A percentile compares a stretch with the other conserved stretches of the same genome.
Conservation (phyloP, 2,888 invertebrate genomes). For the Xylophagus ater region DNA sequence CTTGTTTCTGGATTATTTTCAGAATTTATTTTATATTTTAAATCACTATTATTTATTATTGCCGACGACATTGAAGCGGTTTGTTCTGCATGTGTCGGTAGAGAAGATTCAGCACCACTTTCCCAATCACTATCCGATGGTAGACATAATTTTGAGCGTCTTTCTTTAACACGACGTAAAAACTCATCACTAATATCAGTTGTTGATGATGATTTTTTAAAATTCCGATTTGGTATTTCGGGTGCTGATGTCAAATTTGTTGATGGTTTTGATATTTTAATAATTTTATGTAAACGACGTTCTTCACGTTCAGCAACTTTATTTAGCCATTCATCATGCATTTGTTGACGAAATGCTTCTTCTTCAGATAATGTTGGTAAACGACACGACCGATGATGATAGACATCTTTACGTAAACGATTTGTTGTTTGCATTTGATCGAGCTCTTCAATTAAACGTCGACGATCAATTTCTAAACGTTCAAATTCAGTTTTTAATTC, state of each 20-base stretch:
- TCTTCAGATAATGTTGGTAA: constrained; percentile 52
- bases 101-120: constrained; percentile 43
- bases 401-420: constrained; percentile 9
- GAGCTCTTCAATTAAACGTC: constrained; percentile 33
- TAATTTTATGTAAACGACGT: constrained; percentile 65
- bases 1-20: constrained; percentile 29
- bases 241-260: constrained; percentile 19
- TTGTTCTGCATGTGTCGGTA: constrained; percentile 38
- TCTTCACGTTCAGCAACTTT: constrained; percentile 69
- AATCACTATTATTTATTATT: too few species aligned
- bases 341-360: constrained; percentile 63
- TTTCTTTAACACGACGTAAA: constrained; percentile 60
- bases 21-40: not conserved
- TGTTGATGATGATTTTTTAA: constrained; percentile 14
- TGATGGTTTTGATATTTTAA: constrained; percentile 59
- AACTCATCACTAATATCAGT: constrained; percentile 60
- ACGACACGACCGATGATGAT: constrained; percentile 22
- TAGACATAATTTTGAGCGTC: constrained; percentile 58
- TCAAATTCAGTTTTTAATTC: constrained; percentile 55
- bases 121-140: constrained; percentile 53
- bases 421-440: constrained; percentile 22
- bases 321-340: constrained; percentile 74
- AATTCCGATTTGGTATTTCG: constrained; percentile 20
- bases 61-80: too few species aligned
- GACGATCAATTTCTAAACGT: constrained; percentile 48